Evolutionary conservation across 37 sponge, comb jelly and placozoan species (phyloP).

Genomic region (Bolinopsis microptera): DNA sequence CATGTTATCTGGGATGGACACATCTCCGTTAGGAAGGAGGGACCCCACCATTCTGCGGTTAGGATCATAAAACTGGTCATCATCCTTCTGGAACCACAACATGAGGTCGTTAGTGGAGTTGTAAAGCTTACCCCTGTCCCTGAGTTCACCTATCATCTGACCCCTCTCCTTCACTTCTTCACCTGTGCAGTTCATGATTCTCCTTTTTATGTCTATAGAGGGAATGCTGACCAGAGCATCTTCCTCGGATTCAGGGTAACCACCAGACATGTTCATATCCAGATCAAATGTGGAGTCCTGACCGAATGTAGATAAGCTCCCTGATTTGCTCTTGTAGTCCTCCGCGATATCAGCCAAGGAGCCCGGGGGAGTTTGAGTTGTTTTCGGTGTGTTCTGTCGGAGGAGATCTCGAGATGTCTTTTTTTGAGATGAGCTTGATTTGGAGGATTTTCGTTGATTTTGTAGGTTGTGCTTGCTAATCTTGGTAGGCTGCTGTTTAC

Average conservation of each 20-base stretch:
- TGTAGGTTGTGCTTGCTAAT: neutral
- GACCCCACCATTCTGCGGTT: conserved; percentile 26
- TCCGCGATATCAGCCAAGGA: neutral
- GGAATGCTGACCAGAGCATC: neutral
- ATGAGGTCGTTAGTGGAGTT: conserved; percentile 56
- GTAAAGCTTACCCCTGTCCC: neutral
- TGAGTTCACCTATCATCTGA: neutral
- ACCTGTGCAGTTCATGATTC: neutral
- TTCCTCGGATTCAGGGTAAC: neutral
- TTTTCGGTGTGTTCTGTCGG: neutral
- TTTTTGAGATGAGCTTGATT: neutral
- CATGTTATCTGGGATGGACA: conserved; percentile 23
- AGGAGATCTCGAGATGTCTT: neutral
- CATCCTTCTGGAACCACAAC: conserved; percentile 10
- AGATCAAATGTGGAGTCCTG: neutral
- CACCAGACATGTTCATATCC: neutral
- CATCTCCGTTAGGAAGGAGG: conserved; percentile 29
- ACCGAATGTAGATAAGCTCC: neutral
- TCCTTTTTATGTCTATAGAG: conserved; percentile 21
- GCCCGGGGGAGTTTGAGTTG: neutral
- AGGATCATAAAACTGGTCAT: conserved; percentile 33
- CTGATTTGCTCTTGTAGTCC: neutral
- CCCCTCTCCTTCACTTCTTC: neutral
- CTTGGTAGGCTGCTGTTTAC: neutral
- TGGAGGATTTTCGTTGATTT: neutral